A percentile compares a stretch with the other conserved stretches of the same genome.
Conservation (phyloP, 23 tunicate genomes). For the Trididemnum nubilum region DNA sequence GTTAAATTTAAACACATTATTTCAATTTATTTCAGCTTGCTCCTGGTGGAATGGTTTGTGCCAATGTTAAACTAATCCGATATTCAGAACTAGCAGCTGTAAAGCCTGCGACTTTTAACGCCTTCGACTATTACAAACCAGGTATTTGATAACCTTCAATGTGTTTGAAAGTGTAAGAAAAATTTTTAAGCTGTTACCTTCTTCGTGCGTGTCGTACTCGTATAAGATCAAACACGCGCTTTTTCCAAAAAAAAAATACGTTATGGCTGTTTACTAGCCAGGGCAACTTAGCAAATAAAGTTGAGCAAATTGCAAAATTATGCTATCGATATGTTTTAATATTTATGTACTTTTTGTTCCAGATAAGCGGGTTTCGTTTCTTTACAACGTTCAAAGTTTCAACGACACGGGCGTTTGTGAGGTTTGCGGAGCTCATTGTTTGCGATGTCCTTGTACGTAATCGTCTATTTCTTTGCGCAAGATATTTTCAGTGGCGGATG, state of each 20-base stretch:
- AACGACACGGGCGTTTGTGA: constrained; percentile 2
- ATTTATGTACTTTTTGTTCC: not conserved
- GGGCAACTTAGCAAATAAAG: too few relatives aligned
- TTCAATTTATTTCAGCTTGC: constrained; percentile 10
- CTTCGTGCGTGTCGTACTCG: not conserved
- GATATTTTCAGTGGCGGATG: too few relatives aligned
- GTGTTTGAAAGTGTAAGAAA: too few relatives aligned
- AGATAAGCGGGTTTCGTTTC: constrained; percentile 19
- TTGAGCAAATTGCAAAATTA: too few relatives aligned
- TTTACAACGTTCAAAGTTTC: constrained; percentile 10
- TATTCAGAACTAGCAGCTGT: constrained; percentile 18
- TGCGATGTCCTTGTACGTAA: constrained; percentile 29
- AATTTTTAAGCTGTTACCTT: not conserved
- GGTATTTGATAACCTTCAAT: constrained; percentile 18
- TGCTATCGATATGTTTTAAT: too few relatives aligned
- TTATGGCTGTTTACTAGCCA: too few relatives aligned
- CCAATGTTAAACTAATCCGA: constrained; percentile 20
- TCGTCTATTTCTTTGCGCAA: not conserved
- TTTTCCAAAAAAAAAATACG: too few relatives aligned
- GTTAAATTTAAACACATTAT: too few relatives aligned
- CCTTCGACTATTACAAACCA: constrained; percentile 61
- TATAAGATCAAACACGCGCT: too few relatives aligned
- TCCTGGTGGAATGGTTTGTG: constrained; percentile 23
- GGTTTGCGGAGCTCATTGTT: constrained; percentile 33
- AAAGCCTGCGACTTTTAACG: constrained; percentile 28